These are phyloP conservation scores for Thalassophryne amazonica DNA, from an alignment of 2,797 vertebrate genomes.

Conservation along the genomic window DNA sequence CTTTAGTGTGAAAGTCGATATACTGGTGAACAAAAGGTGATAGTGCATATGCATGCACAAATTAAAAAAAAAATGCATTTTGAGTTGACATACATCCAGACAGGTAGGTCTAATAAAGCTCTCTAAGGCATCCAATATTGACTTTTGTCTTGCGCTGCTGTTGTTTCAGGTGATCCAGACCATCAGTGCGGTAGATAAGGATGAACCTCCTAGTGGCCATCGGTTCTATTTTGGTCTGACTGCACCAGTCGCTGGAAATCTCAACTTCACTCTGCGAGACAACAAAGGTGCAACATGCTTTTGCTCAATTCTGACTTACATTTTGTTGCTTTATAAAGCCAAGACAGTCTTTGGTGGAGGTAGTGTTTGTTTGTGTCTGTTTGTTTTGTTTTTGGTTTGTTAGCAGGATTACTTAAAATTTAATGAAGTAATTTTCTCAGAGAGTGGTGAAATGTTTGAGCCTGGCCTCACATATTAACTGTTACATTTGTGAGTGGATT, in stretches of 20 bases:
- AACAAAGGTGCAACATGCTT: slow-evolving; percentile 85
- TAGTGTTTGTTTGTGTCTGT: neutral
- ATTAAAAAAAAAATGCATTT: slow-evolving; percentile 18
- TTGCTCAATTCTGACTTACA: neutral
- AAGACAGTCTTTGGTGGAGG: too few relatives aligned
- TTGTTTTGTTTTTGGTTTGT: too few relatives aligned
- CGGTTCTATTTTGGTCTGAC: slow-evolving; percentile 90
- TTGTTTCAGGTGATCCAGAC: slow-evolving; percentile 95
- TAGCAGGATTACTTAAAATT: too few relatives aligned
- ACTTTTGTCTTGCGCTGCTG: too few relatives aligned
- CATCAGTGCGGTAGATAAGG: slow-evolving; percentile 92
- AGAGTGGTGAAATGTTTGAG: too few relatives aligned
- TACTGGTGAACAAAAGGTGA: neutral
- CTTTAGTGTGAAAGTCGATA: too few relatives aligned
- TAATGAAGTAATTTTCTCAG: too few relatives aligned
- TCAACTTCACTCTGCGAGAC: slow-evolving; percentile 92
- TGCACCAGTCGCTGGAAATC: slow-evolving; percentile 81
- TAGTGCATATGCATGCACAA: neutral
- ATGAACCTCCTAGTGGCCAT: slow-evolving; percentile 88
- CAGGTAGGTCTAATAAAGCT: slow-evolving; percentile 6
- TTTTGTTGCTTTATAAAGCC: neutral
- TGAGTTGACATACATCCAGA: slow-evolving; percentile 19
- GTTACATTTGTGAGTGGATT: too few relatives aligned
- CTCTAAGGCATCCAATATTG: slow-evolving; percentile 7
- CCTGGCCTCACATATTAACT: too few relatives aligned